Percentiles rank a stretch among this genome's conserved stretches.
Evolutionary conservation across 2,113 vertebrate genomes (phyloP).

Genomic region (Spermophilus dauricus): DNA sequence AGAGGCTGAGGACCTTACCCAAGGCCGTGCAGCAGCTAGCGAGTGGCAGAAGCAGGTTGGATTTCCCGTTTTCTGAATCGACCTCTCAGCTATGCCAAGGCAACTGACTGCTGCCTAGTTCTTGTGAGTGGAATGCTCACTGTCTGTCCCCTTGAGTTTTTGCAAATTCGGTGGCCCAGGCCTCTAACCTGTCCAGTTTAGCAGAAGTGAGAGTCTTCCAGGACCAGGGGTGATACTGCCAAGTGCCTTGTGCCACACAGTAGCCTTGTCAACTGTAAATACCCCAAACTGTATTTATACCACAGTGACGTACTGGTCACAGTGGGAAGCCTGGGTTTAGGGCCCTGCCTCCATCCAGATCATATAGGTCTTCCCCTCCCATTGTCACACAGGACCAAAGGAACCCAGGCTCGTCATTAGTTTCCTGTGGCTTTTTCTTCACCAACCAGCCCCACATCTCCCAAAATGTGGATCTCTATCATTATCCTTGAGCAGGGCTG

Average conservation of each 20-base stretch:
- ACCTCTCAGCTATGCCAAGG: background rate
- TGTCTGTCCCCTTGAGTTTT: no score
- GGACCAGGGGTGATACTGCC: background rate
- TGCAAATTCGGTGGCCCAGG: no score
- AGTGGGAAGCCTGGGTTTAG: background rate
- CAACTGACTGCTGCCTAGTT: background rate
- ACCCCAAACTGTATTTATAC: conserved; percentile 34
- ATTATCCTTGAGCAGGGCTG: background rate
- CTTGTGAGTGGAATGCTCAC: fast-evolving
- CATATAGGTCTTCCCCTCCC: background rate
- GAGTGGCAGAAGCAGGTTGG: background rate
- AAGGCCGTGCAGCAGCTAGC: background rate
- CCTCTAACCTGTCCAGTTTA: background rate
- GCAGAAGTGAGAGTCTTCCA: background rate
- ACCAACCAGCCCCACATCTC: fast-evolving
- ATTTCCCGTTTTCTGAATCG: background rate
- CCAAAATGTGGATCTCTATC: background rate
- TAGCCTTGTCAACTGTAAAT: background rate
- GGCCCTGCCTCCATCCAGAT: background rate
- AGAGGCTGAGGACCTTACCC: fast-evolving
- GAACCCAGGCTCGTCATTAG: background rate
- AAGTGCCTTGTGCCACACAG: background rate
- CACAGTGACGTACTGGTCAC: background rate
- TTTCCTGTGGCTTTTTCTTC: background rate
- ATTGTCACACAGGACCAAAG: background rate